Conservation (phyloP, 2,888 invertebrate species). For the Diloba caeruleocephala region DNA sequence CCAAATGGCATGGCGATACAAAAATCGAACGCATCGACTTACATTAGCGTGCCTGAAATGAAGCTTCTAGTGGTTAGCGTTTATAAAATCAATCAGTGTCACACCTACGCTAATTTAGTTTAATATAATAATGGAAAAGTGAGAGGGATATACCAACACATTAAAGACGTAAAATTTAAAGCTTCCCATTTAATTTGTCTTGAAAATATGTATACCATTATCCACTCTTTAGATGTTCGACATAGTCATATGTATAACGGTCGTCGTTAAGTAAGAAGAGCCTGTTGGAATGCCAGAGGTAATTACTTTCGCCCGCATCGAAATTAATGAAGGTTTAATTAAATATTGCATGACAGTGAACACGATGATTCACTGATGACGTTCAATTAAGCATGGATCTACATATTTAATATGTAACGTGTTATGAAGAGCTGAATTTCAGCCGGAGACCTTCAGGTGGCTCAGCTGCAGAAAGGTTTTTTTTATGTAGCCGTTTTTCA, state of each 20-base stretch:
- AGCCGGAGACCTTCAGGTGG: too few species aligned
- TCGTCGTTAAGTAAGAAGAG: constrained; percentile 59
- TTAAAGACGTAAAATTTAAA: constrained; percentile 13
- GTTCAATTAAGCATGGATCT: constrained; percentile 47
- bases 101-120: too few species aligned
- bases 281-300: constrained; percentile 64
- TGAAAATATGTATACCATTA: constrained; percentile 45
- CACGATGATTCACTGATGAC: constrained; percentile 60
- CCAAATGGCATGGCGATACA: too few species aligned
- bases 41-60: too few species aligned
- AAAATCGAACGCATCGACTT: too few species aligned
- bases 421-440: constrained; percentile 4
- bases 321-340: constrained; percentile 74
- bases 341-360: constrained; percentile 70
- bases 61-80: too few species aligned
- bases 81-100: not conserved
- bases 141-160: not conserved
- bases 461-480: not conserved
- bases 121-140: not conserved
- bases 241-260: constrained; percentile 36
- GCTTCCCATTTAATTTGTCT: constrained; percentile 28
- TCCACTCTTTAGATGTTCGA: constrained; percentile 38
- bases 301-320: constrained; percentile 74
- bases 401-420: not conserved
- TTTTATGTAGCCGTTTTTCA: too few species aligned